Percentiles rank a stretch among this genome's conserved stretches.
These are phyloP conservation scores for Tachuris rubrigastra DNA, from an alignment of 2,113 vertebrate genomes.

Conservation along the genomic window DNA sequence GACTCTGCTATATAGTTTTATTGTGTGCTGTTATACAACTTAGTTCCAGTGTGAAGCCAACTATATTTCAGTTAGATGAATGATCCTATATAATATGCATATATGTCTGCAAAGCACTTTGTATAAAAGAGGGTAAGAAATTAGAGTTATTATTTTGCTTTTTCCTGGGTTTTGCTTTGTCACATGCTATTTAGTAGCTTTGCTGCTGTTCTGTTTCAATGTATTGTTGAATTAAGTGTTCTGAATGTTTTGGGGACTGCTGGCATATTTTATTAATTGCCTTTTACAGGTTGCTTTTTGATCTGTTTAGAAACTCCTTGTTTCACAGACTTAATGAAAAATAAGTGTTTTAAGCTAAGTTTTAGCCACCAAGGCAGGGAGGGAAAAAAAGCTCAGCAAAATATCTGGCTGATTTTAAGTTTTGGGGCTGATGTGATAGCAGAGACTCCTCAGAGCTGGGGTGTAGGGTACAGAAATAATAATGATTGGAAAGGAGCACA, in stretches of 20 bases:
- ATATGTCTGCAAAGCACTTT: neutral
- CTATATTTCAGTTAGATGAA: neutral
- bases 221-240: neutral
- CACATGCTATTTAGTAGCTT: neutral
- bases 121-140: constrained; percentile 1
- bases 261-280: constrained; percentile 26
- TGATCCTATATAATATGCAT: neutral
- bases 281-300: neutral
- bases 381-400: neutral
- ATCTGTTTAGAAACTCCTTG: neutral
- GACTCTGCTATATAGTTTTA: neutral
- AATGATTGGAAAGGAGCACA: neutral
- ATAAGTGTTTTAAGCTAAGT: neutral
- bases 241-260: neutral
- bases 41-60: neutral
- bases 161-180: constrained; percentile 3
- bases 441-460: neutral
- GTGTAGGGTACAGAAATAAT: neutral
- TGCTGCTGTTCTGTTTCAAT: neutral
- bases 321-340: neutral
- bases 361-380: neutral
- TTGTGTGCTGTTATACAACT: neutral
- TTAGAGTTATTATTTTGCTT: neutral
- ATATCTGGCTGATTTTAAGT: neutral
- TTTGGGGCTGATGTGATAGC: neutral